Base-by-base conservation (phyloP, 2,888 invertebrate species). In the Mesopsocus fuscifrons region DNA sequence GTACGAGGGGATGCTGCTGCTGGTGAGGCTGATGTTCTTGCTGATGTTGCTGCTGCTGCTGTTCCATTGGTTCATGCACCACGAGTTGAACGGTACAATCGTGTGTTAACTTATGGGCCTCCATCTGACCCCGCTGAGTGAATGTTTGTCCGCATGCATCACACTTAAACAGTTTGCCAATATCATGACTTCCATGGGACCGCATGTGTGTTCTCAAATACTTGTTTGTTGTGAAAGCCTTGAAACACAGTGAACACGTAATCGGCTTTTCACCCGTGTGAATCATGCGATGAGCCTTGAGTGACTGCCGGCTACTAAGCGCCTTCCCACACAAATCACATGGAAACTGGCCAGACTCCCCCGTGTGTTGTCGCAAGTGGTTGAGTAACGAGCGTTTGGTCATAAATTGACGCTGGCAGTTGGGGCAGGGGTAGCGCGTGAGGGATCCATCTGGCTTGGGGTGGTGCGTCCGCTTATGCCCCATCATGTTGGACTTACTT, bases 191-290 rank as follows among this genome's bases (percentile, higher is more conserved):
- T 16, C 33, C 33, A 42, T 48, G 48, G 18, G 43, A 43, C 13
- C 45, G 44, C 23, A 40, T 20, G 32, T 49, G 49, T 5, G 43
- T 45, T 18, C 42, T 44, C 18, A 49, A 41, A 26, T 49, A 46
- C 38, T 40, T 42, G 11, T 22, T 23, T 13, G 44, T 42, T 20
- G 44, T 46, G 51, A 69, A 69, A 2, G 63, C 58, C 49, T 65
- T 68, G 2, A 58, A 59, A 45, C 69, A 69, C 42, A 62, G 56
- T 34, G 62, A 59, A 49, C 66, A 66, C 43, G 59, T 61, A 53
- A 63, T 65, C 1, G 66, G 66, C 38, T 64, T 66, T 44, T 65
- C 65, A 0, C 66, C 66, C 1, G 64, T 64, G 46, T 67, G 67
- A 5, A 61, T 59, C 8, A 65, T 52, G 42, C 60, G 52, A 49